Conservation (phyloP, 2,888 invertebrate species). For the Lithophane ornitopus region DNA sequence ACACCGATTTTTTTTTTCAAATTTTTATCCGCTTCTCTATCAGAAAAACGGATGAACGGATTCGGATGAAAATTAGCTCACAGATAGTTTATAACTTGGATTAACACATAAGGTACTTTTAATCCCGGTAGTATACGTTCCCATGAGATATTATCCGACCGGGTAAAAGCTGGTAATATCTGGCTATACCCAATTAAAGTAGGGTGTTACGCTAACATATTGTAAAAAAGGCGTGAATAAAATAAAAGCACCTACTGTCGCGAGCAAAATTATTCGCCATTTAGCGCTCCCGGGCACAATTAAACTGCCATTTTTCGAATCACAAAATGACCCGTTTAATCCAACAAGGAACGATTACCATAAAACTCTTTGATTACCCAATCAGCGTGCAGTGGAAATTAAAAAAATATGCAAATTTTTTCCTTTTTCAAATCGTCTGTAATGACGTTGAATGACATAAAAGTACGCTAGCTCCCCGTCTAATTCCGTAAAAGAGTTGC, state of each 20-base stretch:
- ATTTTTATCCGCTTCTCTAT: too few relatives aligned
- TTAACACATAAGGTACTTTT: too few relatives aligned
- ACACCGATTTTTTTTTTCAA: too few relatives aligned
- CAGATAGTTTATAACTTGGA: too few relatives aligned
- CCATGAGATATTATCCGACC: too few relatives aligned
- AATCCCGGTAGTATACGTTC: too few relatives aligned
- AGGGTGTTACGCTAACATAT: not conserved
- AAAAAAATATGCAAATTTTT: slow-evolving; percentile 65
- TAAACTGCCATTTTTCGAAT: slow-evolving; percentile 56
- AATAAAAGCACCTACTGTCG: slow-evolving; percentile 30
- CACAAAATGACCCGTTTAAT: slow-evolving; percentile 57
- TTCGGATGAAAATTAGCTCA: too few relatives aligned
- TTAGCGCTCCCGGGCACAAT: slow-evolving; percentile 52
- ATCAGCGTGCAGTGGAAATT: slow-evolving; percentile 51
- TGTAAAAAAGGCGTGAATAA: slow-evolving; percentile 29
- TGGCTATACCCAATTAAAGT: not conserved
- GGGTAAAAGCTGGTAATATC: too few relatives aligned
- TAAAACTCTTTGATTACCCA: slow-evolving; percentile 64
- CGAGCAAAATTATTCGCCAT: slow-evolving; percentile 42
- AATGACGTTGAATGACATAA: slow-evolving; percentile 14
- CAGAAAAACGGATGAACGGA: too few relatives aligned
- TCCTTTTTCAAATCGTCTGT: slow-evolving; percentile 61
- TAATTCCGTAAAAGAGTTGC: slow-evolving; percentile 66
- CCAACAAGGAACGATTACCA: slow-evolving; percentile 58
- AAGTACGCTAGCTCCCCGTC: slow-evolving; percentile 51